phyloP scores from a whole-genome alignment of 2,888 invertebrate species.

The Pelosia muscerda region DNA sequence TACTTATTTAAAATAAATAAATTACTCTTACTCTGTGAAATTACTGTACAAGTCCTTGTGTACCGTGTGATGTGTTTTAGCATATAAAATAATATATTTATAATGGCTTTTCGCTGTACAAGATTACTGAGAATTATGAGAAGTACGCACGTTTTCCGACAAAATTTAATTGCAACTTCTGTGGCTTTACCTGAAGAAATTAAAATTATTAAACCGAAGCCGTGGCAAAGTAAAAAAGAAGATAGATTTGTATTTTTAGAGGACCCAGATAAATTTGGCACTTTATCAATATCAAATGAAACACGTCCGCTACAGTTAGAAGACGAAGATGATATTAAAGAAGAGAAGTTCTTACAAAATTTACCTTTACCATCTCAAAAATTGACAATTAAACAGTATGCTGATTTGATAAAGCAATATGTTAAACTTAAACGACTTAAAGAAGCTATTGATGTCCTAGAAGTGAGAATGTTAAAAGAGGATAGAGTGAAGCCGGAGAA shows the following conservation, averaged over 20 bases:
- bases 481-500: conserved; percentile 93
- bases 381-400: conserved; percentile 89
- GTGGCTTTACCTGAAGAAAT: conserved; percentile 41
- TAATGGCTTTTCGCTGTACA: conserved; percentile 67
- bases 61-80: no score
- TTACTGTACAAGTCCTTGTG: no score
- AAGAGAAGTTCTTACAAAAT: conserved; percentile 86
- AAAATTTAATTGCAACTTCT: conserved; percentile 55
- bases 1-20: no score
- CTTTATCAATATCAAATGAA: conserved; percentile 62
- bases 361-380: conserved; percentile 82
- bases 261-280: conserved; percentile 88
- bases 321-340: conserved; percentile 87
- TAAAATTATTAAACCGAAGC: conserved; percentile 56
- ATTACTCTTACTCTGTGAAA: no score
- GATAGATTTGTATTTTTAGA: conserved; percentile 67
- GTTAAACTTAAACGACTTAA: conserved; percentile 88
- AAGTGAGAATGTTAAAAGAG: conserved; percentile 91
- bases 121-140: conserved; percentile 60
- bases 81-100: neutral
- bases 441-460: conserved; percentile 93
- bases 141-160: conserved; percentile 48
- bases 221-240: conserved; percentile 68
- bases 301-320: conserved; percentile 61
- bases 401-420: conserved; percentile 90